Conservation (phyloP, 2,888 invertebrate genomes). For the Hydraecia micacea region DNA sequence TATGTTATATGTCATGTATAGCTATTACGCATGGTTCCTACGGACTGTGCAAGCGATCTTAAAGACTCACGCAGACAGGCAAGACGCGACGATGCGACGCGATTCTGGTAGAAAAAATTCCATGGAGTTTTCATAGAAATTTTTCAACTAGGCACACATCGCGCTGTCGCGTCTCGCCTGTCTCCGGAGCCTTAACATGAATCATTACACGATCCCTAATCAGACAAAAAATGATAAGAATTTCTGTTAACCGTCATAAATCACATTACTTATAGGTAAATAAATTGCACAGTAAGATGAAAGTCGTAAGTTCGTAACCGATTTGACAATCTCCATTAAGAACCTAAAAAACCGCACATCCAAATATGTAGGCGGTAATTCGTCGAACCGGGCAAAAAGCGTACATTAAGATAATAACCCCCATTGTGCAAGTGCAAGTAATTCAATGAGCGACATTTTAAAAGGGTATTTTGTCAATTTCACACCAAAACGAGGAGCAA, state of each 20-base stretch:
- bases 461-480: constrained; percentile 49
- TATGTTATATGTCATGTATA: neutral
- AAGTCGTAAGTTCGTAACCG: constrained; percentile 20
- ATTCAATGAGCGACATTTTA: constrained; percentile 48
- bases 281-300: constrained; percentile 21
- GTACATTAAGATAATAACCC: constrained; percentile 46
- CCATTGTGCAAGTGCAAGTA: constrained; percentile 37
- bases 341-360: constrained; percentile 20
- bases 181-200: neutral
- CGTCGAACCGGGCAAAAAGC: constrained; percentile 34
- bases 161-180: neutral
- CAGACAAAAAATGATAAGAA: neutral
- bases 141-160: neutral
- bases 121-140: neutral
- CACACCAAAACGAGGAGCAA: constrained; percentile 38
- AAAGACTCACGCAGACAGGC: neutral
- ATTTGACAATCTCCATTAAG: constrained; percentile 37
- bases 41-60: neutral
- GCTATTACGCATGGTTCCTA: neutral
- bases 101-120: neutral
- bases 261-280: neutral
- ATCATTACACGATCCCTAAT: neutral
- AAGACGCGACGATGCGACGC: neutral
- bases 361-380: constrained; percentile 43
- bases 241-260: neutral